Conservation (phyloP, 2,888 invertebrate genomes). For the Iphiclides podalirius region DNA sequence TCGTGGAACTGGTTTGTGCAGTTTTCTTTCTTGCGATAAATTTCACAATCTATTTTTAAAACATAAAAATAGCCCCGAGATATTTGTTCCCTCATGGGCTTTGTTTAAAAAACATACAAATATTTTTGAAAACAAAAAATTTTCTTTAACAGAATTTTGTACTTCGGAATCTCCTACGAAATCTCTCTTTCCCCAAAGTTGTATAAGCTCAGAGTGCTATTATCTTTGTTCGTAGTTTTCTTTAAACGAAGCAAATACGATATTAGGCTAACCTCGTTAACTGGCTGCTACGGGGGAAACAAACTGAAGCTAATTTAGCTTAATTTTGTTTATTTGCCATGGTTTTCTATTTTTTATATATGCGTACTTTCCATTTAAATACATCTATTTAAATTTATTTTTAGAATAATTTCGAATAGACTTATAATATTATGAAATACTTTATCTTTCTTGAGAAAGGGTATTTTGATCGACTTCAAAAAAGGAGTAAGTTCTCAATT, state of each 20-base stretch:
- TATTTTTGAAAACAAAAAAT: background rate
- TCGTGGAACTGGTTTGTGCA: background rate
- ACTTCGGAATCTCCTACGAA: no score
- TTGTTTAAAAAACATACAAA: background rate
- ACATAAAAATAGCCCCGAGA: background rate
- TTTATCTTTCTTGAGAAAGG: no score
- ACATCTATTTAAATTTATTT: no score
- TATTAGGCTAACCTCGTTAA: slow-evolving; percentile 18
- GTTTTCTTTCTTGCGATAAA: background rate
- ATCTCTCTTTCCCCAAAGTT: no score
- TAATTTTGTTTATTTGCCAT: slow-evolving; percentile 14
- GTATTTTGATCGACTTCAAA: no score
- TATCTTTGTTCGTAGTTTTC: slow-evolving; percentile 15
- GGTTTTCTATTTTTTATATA: background rate
- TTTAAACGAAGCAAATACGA: slow-evolving; percentile 15
- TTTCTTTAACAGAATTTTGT: background rate
- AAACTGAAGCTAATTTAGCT: slow-evolving; percentile 13
- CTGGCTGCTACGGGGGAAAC: slow-evolving; percentile 9
- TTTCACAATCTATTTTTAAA: background rate
- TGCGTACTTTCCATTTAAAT: no score
- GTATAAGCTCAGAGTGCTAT: slow-evolving; percentile 4
- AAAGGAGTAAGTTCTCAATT: no score
- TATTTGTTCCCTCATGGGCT: no score
- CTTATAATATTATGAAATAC: no score
- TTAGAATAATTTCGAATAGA: no score